phyloP scores from a whole-genome alignment of 2,797 vertebrate genomes.

The Limnodromus scolopaceus region DNA sequence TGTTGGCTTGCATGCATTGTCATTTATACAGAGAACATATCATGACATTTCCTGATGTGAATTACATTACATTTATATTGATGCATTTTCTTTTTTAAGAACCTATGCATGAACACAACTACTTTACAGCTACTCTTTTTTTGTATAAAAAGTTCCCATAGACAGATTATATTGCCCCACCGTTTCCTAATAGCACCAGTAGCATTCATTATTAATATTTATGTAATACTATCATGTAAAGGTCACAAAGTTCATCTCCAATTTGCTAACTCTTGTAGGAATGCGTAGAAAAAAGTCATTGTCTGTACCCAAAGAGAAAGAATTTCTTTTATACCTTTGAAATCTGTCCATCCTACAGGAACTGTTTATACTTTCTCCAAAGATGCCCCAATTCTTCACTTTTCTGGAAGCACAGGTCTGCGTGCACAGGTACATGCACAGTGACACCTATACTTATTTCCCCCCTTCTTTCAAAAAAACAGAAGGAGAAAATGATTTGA shows the following conservation, averaged over 20 bases:
- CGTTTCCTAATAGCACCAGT: not conserved
- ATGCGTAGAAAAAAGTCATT: not conserved
- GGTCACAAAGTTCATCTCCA: not conserved
- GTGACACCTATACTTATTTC: not conserved
- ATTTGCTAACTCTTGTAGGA: not conserved
- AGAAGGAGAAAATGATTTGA: not conserved
- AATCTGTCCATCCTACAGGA: not conserved
- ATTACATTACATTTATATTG: not conserved
- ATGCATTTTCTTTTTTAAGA: not conserved
- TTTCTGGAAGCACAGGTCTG: not conserved
- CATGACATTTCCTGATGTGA: not conserved
- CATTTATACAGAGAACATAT: not conserved
- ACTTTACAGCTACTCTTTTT: not conserved
- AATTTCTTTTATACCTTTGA: not conserved
- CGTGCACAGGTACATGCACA: not conserved
- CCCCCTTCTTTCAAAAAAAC: not conserved
- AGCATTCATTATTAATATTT: not conserved
- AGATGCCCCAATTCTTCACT: not conserved
- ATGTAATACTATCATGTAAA: not conserved
- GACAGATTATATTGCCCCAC: not conserved
- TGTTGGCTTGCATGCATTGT: not conserved
- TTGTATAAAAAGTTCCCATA: not conserved
- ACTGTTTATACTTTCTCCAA: not conserved
- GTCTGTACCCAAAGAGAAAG: not conserved
- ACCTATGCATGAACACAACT: not conserved